Conservation (phyloP, 1,140 invertebrate species). For the Apis florea region DNA sequence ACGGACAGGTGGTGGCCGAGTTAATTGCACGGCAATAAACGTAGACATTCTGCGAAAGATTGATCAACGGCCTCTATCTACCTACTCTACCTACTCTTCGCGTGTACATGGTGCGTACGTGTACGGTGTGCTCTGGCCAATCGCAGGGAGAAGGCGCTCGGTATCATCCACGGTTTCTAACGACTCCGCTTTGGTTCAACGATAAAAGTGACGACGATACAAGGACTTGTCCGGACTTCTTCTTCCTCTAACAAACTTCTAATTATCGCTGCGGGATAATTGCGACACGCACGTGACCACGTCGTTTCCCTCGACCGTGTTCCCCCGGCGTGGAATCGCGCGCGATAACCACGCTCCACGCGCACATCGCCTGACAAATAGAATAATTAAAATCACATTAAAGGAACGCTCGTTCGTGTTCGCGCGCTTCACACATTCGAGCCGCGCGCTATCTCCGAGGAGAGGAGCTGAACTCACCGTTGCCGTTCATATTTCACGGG, state of each 20-base stretch:
- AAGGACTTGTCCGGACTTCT: slow-evolving; percentile 47
- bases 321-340: slow-evolving; percentile 58
- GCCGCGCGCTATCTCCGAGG: not conserved
- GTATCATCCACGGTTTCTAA: not conserved
- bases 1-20: slow-evolving; percentile 42
- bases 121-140: not conserved
- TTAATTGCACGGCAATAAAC: slow-evolving; percentile 46
- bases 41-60: slow-evolving; percentile 34
- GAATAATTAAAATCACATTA: slow-evolving; percentile 76
- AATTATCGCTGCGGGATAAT: slow-evolving; percentile 70
- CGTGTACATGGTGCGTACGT: not conserved
- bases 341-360: slow-evolving; percentile 49
- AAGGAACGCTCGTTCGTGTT: slow-evolving; percentile 35
- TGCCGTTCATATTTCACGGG: too few species aligned
- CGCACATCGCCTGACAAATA: slow-evolving; percentile 66
- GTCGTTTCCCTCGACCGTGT: slow-evolving; percentile 27
- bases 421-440: not conserved
- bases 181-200: not conserved
- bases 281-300: slow-evolving; percentile 59
- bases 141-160: too few species aligned
- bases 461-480: not conserved
- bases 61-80: slow-evolving; percentile 3
- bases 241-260: slow-evolving; percentile 70
- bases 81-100: too few species aligned
- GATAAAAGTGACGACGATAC: slow-evolving; percentile 33